These are phyloP conservation scores for Cotesia chilonis DNA, from an alignment of 1,140 invertebrate genomes.

Conservation along the genomic window DNA sequence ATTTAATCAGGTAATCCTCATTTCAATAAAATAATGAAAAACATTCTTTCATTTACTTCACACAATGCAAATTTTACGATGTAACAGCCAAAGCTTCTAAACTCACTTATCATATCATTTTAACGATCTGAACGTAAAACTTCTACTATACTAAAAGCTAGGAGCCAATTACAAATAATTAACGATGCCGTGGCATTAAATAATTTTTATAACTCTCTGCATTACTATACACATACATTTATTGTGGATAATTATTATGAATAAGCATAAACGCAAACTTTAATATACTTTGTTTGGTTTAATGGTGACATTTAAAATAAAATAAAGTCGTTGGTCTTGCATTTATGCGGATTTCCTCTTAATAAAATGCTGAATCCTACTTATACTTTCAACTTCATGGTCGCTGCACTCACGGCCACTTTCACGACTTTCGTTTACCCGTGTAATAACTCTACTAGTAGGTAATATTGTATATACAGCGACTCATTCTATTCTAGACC, in stretches of 20 bases:
- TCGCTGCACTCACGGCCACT: conserved; percentile 34
- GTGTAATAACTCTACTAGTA: conserved; percentile 11
- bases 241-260: background rate
- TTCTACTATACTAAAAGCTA: background rate
- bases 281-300: background rate
- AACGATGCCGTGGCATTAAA: background rate
- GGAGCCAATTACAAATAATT: background rate
- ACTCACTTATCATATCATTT: too few species aligned
- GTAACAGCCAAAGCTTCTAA: too few species aligned
- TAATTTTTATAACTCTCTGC: background rate
- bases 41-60: background rate
- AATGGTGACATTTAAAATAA: background rate
- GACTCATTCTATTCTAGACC: background rate
- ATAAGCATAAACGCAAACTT: too few species aligned
- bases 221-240: too few species aligned
- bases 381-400: conserved; percentile 36
- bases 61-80: background rate
- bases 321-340: background rate
- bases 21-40: background rate
- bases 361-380: conserved; percentile 19
- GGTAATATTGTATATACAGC: background rate
- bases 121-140: too few species aligned
- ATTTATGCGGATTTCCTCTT: conserved; percentile 24
- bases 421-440: conserved; percentile 53
- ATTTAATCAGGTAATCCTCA: conserved; percentile 74